phyloP scores from a whole-genome alignment of 2,888 invertebrate species.

The Amphimallon solstitiale region DNA sequence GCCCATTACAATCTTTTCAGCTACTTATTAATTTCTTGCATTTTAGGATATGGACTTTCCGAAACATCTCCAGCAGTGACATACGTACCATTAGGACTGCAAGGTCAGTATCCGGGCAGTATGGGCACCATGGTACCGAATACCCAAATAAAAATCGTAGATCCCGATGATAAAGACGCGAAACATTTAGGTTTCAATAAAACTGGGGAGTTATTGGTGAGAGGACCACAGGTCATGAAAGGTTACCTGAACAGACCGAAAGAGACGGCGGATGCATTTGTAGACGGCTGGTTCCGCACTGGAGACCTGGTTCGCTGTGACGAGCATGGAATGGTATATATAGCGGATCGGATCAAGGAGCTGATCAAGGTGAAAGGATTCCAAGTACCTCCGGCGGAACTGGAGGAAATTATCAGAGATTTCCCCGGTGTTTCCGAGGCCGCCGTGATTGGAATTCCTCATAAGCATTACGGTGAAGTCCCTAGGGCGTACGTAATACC shows the following conservation, averaged over 20 bases:
- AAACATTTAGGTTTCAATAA: constrained; percentile 57
- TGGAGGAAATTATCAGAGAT: constrained; percentile 76
- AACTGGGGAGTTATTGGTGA: constrained; percentile 79
- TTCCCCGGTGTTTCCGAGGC: constrained; percentile 81
- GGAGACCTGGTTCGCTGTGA: constrained; percentile 72
- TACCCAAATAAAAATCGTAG: constrained; percentile 73
- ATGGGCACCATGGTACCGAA: constrained; percentile 72
- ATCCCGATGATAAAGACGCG: constrained; percentile 57
- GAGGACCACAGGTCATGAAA: constrained; percentile 84
- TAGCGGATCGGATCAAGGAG: constrained; percentile 83
- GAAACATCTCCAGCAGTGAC: constrained; percentile 69
- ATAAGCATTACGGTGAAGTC: constrained; percentile 74
- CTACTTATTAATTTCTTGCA: neutral
- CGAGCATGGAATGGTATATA: constrained; percentile 72
- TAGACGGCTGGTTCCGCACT: constrained; percentile 79
- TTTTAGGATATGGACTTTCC: constrained; percentile 75
- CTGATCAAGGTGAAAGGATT: constrained; percentile 79
- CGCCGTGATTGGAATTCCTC: constrained; percentile 81
- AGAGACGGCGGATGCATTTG: constrained; percentile 76
- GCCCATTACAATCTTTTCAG: too few relatives aligned
- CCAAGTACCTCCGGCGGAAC: constrained; percentile 87
- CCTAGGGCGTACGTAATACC: constrained; percentile 77
- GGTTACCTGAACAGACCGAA: constrained; percentile 80
- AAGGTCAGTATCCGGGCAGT: constrained; percentile 50
- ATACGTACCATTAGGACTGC: constrained; percentile 37